Conservation (phyloP, 2,113 vertebrate genomes). For the Perca fluviatilis region DNA sequence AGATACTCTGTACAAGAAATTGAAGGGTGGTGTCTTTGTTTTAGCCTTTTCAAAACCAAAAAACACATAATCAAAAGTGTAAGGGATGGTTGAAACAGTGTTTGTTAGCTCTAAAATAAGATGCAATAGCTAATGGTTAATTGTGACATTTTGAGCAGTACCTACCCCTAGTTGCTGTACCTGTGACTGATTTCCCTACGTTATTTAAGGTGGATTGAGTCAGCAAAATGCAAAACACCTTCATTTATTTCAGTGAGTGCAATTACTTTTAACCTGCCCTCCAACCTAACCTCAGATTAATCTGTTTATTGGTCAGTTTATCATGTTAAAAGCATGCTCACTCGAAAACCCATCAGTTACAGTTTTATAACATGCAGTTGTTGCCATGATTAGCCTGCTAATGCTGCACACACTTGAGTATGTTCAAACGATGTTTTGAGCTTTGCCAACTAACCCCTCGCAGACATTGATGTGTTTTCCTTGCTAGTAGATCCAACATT, state of each 20-base stretch:
- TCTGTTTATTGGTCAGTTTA: constrained; percentile 39
- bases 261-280: constrained; percentile 23
- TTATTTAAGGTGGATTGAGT: neutral
- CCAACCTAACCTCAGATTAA: neutral
- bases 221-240: constrained; percentile 24
- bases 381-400: constrained; percentile 32
- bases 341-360: constrained; percentile 25
- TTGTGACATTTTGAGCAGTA: neutral
- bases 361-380: constrained; percentile 19
- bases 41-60: neutral
- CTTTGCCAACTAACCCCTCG: constrained; percentile 29
- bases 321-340: constrained; percentile 34
- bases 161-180: neutral
- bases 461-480: constrained; percentile 54
- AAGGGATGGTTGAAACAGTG: neutral
- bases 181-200: neutral
- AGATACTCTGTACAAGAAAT: neutral
- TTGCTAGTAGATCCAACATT: constrained; percentile 53
- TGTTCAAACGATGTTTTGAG: constrained; percentile 41
- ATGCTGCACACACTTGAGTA: constrained; percentile 22
- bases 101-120: neutral
- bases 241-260: constrained; percentile 20
- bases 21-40: neutral
- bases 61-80: neutral
- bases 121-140: neutral